Evolutionary conservation across 1,140 invertebrate genomes (phyloP), one percentile per base, ranked within the genome.

Genomic region (Scaptomyza hsui): DNA sequence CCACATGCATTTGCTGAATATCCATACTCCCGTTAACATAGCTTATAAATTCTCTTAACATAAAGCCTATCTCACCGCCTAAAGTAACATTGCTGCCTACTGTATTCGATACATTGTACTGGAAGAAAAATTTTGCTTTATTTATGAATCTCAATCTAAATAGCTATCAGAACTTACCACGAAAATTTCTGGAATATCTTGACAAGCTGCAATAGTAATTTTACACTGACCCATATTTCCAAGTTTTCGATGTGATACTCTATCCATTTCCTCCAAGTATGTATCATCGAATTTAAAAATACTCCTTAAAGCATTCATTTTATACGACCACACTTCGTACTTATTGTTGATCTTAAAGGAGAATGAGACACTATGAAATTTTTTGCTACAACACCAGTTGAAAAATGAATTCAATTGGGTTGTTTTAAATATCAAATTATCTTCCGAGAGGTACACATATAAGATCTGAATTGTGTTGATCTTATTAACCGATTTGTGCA

Each of bases 41-140:
- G 4, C 32, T 18, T 7, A 55, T 16, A 32, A 48, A 53, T 37
- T 47, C 49, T 3, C 0, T 3, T 1, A 69, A 21, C 9, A 63
- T 2, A 12, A 63, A 18, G 1, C 49, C 42, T n/a, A 3, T 16
- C 7, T 3, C 2, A 9, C 65, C 65, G 7, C 59, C 24, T 10
- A 69, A 13, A 19, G 29, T 37, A 24, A 59, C 12, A 37, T 37
- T 51, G 0, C 24, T 35, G 21, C 10, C 35, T 1, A 35, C 39
- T 0, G 18, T 15, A 3, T 61, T 42, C 2, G 29, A 29, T 4
- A 26, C 16, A 26, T 69, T 62, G 16, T 39, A 48, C 65, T 69
- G 10, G 1, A 26, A 26, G 13, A 2, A 26, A 16, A 15, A 29
- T 7, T 29, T 29, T 7, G 9, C 26, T 9, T 15, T 4, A 1